Evolutionary conservation across 2,797 vertebrate genomes (phyloP).

Genomic region (Allobates femoralis): DNA sequence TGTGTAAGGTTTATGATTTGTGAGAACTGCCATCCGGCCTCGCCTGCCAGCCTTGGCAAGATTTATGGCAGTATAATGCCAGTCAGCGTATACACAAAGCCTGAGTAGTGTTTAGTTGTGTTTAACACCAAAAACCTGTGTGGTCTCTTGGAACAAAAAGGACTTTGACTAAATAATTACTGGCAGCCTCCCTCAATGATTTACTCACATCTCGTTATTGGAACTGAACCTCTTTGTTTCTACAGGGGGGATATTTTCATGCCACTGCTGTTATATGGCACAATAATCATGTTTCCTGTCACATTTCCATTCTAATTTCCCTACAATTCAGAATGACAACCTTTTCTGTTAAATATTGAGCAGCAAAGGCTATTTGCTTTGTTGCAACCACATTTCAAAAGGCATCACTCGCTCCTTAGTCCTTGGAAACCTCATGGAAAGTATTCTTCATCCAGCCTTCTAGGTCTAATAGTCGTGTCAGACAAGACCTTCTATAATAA

Average conservation of each 20-base stretch:
- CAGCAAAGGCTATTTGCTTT: not conserved
- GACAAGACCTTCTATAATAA: not conserved
- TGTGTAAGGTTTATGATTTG: conserved; percentile 22
- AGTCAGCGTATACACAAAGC: not conserved
- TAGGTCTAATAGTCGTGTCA: not conserved
- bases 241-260: not conserved
- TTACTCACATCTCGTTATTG: not conserved
- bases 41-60: not conserved
- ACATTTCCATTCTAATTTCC: not conserved
- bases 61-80: not conserved
- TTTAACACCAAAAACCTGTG: conserved; percentile 15
- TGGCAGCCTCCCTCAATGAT: not conserved
- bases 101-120: not conserved
- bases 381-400: not conserved
- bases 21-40: not conserved
- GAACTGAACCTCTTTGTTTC: not conserved
- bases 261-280: not conserved
- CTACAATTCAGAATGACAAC: not conserved
- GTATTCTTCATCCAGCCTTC: not conserved
- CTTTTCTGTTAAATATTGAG: not conserved
- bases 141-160: conserved; percentile 16
- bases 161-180: conserved; percentile 12
- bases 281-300: not conserved
- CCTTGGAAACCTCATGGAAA: not conserved
- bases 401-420: not conserved